Evolutionary conservation across 2,113 vertebrate species (phyloP).

Genomic region (Menura novaehollandiae): DNA sequence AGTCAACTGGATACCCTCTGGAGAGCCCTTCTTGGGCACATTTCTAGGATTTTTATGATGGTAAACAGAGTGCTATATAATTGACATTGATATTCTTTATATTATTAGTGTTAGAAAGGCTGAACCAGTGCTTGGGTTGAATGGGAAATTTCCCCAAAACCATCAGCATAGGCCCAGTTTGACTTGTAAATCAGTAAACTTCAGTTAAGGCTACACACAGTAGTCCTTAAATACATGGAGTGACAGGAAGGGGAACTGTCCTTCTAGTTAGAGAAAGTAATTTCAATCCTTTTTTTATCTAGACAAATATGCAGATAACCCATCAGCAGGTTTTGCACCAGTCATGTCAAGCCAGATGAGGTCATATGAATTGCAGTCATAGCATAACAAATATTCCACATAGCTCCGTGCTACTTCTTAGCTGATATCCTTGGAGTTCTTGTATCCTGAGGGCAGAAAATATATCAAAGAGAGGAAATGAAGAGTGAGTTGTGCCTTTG

Average conservation of each 20-base stretch:
- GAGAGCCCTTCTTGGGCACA: neutral
- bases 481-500: neutral
- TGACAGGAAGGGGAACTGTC: neutral
- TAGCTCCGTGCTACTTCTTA: neutral
- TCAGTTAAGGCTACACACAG: neutral
- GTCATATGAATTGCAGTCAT: neutral
- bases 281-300: neutral
- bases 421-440: neutral
- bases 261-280: neutral
- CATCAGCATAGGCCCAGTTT: neutral
- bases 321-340: neutral
- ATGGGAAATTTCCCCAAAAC: neutral
- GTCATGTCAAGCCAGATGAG: neutral
- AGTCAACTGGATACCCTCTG: neutral
- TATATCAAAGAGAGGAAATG: conserved; percentile 20
- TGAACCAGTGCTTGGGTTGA: neutral
- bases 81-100: neutral
- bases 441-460: neutral
- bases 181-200: neutral
- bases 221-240: neutral
- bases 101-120: neutral
- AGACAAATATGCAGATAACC: neutral
- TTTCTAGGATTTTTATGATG: neutral
- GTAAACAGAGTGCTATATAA: neutral
- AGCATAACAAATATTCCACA: neutral